Evolutionary conservation across 2,113 vertebrate genomes (phyloP).

Genomic region (Salminus brasiliensis): DNA sequence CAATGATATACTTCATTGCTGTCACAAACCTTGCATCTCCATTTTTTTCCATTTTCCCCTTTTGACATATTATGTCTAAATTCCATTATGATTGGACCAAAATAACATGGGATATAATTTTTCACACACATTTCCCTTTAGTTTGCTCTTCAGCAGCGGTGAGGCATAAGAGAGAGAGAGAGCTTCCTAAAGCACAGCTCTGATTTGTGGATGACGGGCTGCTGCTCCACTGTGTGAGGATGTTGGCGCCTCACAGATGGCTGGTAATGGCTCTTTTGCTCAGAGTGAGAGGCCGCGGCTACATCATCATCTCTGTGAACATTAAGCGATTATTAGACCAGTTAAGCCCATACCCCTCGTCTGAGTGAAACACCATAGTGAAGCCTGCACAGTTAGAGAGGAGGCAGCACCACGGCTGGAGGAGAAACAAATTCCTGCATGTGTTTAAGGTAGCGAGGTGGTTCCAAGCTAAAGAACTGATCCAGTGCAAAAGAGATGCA

Average conservation of each 20-base stretch:
- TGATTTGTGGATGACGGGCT: slow-evolving; percentile 44
- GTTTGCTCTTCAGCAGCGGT: too few relatives aligned
- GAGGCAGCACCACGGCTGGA: neutral
- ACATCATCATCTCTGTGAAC: slow-evolving; percentile 37
- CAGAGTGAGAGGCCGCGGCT: slow-evolving; percentile 42
- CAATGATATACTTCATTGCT: too few relatives aligned
- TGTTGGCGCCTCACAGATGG: slow-evolving; percentile 51
- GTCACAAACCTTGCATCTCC: too few relatives aligned
- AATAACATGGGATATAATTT: too few relatives aligned
- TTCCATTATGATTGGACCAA: too few relatives aligned
- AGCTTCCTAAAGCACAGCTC: too few relatives aligned
- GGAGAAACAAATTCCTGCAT: neutral
- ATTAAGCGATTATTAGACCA: slow-evolving; percentile 50
- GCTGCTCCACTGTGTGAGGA: slow-evolving; percentile 39
- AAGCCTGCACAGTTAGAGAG: neutral
- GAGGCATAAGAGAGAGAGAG: slow-evolving; percentile 41
- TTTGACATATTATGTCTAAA: too few relatives aligned
- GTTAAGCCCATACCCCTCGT: slow-evolving; percentile 40
- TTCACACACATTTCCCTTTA: too few relatives aligned
- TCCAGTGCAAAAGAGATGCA: neutral
- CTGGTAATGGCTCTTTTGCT: slow-evolving; percentile 56
- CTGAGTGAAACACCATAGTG: slow-evolving; percentile 22
- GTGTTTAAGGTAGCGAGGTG: neutral
- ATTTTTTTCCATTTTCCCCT: too few relatives aligned
- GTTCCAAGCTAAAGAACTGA: slow-evolving; percentile 2